Evolutionary conservation across 2,888 invertebrate genomes (phyloP).

Genomic region (Cephonodes hylas): DNA sequence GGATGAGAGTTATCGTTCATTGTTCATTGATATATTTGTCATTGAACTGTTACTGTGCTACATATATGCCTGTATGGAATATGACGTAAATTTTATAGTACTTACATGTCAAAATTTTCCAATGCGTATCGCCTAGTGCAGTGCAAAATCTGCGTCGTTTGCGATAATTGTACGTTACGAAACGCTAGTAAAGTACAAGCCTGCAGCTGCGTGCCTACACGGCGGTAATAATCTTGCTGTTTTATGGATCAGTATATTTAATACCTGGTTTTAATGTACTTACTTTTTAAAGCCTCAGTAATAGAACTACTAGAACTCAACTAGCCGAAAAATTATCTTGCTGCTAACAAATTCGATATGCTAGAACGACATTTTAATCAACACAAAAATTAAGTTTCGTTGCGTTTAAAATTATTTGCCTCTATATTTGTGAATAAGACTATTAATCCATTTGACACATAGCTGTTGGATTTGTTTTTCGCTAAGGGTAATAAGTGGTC

Average conservation of each 20-base stretch:
- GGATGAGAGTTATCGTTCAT: slow-evolving; percentile 3
- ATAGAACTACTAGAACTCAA: too few species aligned
- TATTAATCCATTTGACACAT: background rate
- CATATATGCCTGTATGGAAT: background rate
- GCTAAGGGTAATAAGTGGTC: background rate
- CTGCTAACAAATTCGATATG: too few species aligned
- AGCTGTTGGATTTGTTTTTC: background rate
- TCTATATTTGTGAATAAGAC: background rate
- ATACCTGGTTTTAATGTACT: too few species aligned
- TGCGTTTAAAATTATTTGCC: background rate
- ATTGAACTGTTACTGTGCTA: slow-evolving; percentile 1
- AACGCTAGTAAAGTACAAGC: background rate
- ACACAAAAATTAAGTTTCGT: background rate
- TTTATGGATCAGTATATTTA: background rate
- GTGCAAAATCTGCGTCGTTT: background rate
- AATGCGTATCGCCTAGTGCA: background rate
- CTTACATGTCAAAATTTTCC: background rate
- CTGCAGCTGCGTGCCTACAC: background rate
- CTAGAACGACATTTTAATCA: background rate
- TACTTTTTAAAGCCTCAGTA: too few species aligned
- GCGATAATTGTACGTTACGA: background rate
- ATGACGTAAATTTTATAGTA: background rate
- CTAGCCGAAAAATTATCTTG: too few species aligned
- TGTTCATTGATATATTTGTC: slow-evolving; percentile 10
- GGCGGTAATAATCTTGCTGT: background rate